phyloP scores from a whole-genome alignment of 1,140 invertebrate genomes.

The Paralvinella palmiformis region DNA sequence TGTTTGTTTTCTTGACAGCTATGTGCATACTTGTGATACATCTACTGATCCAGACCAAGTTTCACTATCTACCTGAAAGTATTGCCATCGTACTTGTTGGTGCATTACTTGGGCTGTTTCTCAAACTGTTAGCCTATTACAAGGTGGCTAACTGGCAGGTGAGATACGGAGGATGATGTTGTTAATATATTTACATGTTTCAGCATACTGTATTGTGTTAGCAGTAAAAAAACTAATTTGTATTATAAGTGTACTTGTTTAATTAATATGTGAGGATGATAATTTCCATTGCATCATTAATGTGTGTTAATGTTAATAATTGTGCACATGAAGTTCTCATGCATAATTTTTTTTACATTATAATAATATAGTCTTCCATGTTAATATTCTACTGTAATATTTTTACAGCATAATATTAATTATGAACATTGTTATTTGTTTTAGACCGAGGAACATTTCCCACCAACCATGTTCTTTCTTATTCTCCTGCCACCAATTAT shows the following conservation, averaged over 20 bases:
- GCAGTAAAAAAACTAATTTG: too few species aligned
- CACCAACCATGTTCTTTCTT: constrained; percentile 93
- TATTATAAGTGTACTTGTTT: too few species aligned
- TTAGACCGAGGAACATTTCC: constrained; percentile 89
- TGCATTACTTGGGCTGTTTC: constrained; percentile 80
- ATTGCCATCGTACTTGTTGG: constrained; percentile 91
- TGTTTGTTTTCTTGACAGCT: constrained; percentile 31
- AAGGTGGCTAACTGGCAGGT: constrained; percentile 85
- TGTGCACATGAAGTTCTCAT: too few species aligned
- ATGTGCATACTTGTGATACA: constrained; percentile 87
- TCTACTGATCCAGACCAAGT: constrained; percentile 87
- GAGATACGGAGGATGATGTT: constrained; percentile 15
- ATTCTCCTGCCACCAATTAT: constrained; percentile 96
- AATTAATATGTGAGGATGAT: too few species aligned
- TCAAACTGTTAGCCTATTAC: constrained; percentile 78
- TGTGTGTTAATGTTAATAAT: too few species aligned
- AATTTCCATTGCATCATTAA: too few species aligned
- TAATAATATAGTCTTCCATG: too few species aligned
- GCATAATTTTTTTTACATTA: too few species aligned
- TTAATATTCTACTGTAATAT: constrained; percentile 10
- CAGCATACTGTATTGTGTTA: too few species aligned
- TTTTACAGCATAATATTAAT: constrained; percentile 11
- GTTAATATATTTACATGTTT: constrained; percentile 7
- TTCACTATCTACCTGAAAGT: constrained; percentile 94
- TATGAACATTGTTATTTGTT: constrained; percentile 22